phyloP scores from a whole-genome alignment of 2,888 invertebrate genomes.

The Chaitophorus viminalis region DNA sequence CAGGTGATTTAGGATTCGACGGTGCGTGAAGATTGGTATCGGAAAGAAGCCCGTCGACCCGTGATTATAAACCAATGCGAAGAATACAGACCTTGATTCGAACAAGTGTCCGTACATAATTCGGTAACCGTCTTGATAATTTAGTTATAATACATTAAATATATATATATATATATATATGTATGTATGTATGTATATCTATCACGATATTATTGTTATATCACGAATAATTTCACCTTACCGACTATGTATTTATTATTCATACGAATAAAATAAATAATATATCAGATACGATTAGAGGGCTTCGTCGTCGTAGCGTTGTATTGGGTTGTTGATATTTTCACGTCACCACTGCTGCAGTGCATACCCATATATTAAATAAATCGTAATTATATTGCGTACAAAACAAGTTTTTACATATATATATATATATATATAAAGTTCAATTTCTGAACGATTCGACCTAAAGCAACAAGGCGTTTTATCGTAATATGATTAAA shows the following conservation, averaged over 20 bases:
- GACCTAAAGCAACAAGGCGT: not conserved
- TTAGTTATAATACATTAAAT: not conserved
- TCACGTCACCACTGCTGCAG: too few species aligned
- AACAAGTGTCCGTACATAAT: slow-evolving; percentile 50
- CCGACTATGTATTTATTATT: too few species aligned
- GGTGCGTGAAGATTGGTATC: slow-evolving; percentile 28
- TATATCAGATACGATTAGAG: too few species aligned
- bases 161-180: too few species aligned
- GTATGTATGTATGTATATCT: too few species aligned
- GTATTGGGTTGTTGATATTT: too few species aligned
- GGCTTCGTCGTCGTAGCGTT: not conserved
- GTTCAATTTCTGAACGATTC: not conserved
- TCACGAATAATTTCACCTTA: too few species aligned
- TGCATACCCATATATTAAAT: not conserved
- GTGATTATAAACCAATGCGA: slow-evolving; percentile 41
- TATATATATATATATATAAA: too few species aligned
- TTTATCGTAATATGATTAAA: slow-evolving; percentile 2
- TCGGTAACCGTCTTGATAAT: not conserved
- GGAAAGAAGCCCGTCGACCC: slow-evolving; percentile 28
- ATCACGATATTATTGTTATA: not conserved
- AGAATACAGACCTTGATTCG: slow-evolving; percentile 38
- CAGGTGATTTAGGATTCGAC: slow-evolving; percentile 29
- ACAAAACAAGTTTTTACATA: not conserved
- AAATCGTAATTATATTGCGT: not conserved
- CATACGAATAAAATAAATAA: too few species aligned